Conservation (phyloP, 2,113 vertebrate genomes). For the Myanophis thanlyinensis region DNA sequence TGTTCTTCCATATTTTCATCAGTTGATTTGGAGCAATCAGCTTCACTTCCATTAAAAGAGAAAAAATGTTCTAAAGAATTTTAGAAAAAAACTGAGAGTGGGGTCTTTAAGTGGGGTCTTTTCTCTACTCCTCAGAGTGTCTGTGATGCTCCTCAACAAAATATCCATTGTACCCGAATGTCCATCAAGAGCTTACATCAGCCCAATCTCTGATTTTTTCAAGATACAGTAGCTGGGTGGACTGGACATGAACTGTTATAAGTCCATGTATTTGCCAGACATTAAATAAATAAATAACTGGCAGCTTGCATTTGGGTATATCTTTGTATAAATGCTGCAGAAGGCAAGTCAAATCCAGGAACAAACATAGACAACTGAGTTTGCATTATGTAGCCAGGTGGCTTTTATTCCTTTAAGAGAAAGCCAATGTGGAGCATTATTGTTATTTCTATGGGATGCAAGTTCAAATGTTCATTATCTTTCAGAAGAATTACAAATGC, state of each 20-base stretch:
- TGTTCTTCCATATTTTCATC: neutral
- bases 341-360: neutral
- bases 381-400: neutral
- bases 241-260: too few species aligned
- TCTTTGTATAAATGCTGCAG: neutral
- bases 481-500: constrained; percentile 35
- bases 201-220: too few species aligned
- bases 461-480: constrained; percentile 40
- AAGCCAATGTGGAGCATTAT: neutral
- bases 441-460: constrained; percentile 25
- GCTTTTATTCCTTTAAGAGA: neutral
- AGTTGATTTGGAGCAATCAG: neutral
- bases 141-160: too few species aligned
- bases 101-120: too few species aligned
- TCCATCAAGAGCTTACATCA: too few species aligned
- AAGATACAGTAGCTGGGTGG: too few species aligned
- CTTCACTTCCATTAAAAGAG: neutral
- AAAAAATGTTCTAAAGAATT: neutral
- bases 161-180: too few species aligned
- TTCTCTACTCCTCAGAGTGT: too few species aligned
- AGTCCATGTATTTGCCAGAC: too few species aligned
- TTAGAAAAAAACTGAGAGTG: neutral
- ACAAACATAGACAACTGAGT: neutral
- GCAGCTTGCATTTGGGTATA: neutral
- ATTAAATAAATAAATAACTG: too few species aligned